These are phyloP conservation scores for Spilosoma lubricipeda DNA, from an alignment of 2,888 invertebrate species.

Conservation along the genomic window DNA sequence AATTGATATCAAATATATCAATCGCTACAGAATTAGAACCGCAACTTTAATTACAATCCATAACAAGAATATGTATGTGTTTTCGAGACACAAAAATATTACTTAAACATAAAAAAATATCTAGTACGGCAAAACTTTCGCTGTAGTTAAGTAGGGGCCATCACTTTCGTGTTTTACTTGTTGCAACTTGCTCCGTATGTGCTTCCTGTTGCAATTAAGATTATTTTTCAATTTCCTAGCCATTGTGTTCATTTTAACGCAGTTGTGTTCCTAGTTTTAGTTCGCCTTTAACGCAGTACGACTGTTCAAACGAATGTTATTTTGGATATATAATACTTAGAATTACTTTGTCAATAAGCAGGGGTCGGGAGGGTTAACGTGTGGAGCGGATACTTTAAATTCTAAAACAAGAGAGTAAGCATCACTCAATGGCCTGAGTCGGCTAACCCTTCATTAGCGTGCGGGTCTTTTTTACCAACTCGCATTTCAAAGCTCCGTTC, in stretches of 20 bases:
- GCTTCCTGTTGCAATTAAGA: background rate
- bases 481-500: slow-evolving; percentile 75
- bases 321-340: slow-evolving; percentile 8
- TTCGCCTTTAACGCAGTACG: background rate
- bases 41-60: background rate
- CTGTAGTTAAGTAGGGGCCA: slow-evolving; percentile 16
- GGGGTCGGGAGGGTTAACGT: slow-evolving; percentile 35
- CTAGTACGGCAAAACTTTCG: background rate
- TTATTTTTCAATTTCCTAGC: background rate
- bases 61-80: background rate
- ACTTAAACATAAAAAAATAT: background rate
- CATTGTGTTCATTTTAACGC: no score
- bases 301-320: slow-evolving; percentile 16
- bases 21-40: no score
- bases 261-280: background rate
- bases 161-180: background rate
- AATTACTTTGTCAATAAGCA: slow-evolving; percentile 24
- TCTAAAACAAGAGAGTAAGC: slow-evolving; percentile 30
- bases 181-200: background rate
- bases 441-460: slow-evolving; percentile 79
- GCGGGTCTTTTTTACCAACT: slow-evolving; percentile 69
- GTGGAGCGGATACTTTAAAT: slow-evolving; percentile 27
- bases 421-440: slow-evolving; percentile 42
- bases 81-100: background rate
- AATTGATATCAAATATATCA: no score